phyloP scores from a whole-genome alignment of 2,888 invertebrate genomes.

The Xylota segnis region DNA sequence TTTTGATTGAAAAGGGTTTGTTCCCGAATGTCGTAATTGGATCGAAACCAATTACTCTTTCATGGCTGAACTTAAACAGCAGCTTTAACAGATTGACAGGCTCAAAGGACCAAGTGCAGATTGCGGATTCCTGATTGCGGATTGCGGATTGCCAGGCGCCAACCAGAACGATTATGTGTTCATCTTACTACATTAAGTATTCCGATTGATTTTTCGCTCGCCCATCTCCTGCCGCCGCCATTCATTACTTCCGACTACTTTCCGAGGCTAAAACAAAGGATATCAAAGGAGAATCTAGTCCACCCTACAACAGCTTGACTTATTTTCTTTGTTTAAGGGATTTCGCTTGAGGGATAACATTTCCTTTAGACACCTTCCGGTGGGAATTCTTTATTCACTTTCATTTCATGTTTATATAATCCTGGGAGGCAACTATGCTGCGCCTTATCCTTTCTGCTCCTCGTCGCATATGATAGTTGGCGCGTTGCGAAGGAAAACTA shows the following conservation, averaged over 20 bases:
- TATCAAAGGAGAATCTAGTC: not conserved
- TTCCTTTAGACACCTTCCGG: not conserved
- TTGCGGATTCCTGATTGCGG: too few species aligned
- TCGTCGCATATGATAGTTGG: not conserved
- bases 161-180: not conserved
- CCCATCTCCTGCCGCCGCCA: too few species aligned
- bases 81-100: not conserved
- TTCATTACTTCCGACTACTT: not conserved
- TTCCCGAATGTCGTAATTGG: not conserved
- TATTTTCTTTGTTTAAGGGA: not conserved
- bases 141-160: too few species aligned
- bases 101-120: not conserved
- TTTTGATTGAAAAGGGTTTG: not conserved
- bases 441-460: not conserved
- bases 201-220: not conserved
- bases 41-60: not conserved
- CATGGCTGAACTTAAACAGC: not conserved
- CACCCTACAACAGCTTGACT: not conserved
- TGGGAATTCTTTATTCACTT: not conserved
- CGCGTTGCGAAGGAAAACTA: too few species aligned
- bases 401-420: conserved; percentile 9
- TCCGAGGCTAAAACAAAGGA: not conserved
- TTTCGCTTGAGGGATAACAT: conserved; percentile 19
- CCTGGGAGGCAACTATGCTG: not conserved
- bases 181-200: not conserved